Percentiles rank a stretch among this genome's conserved stretches.
Conservation (phyloP, 1,140 invertebrate species). For the Euura saliciscinereae region DNA sequence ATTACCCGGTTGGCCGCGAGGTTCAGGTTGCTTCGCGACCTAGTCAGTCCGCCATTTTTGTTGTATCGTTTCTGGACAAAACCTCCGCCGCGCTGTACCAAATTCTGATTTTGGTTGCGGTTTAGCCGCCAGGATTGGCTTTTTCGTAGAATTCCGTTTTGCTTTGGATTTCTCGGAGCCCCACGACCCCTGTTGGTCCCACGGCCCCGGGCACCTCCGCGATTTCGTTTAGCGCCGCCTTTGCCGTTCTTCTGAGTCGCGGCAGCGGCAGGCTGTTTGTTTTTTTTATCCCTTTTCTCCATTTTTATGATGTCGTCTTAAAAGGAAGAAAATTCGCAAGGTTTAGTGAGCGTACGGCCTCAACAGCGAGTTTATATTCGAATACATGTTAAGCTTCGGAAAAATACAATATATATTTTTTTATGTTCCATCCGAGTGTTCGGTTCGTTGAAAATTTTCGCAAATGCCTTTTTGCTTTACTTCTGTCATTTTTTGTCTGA, state of each 20-base stretch:
- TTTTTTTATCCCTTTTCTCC: constrained; percentile 57
- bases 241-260: constrained; percentile 31
- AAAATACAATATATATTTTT: too few species aligned
- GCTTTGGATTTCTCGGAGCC: constrained; percentile 5
- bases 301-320: constrained; percentile 62
- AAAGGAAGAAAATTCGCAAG: constrained; percentile 53
- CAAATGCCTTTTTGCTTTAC: too few species aligned
- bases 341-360: constrained; percentile 47
- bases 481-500: too few species aligned
- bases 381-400: too few species aligned
- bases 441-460: too few species aligned
- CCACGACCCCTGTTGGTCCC: constrained; percentile 16
- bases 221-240: constrained; percentile 26
- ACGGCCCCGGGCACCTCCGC: constrained; percentile 16
- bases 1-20: constrained; percentile 33
- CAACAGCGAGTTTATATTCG: constrained; percentile 30
- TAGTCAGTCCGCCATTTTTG: constrained; percentile 32
- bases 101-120: constrained; percentile 18
- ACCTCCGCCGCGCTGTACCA: constrained; percentile 21
- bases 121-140: constrained; percentile 20
- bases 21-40: constrained; percentile 40
- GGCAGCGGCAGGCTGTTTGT: constrained; percentile 36
- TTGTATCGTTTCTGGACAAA: constrained; percentile 49
- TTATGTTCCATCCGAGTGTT: too few species aligned
- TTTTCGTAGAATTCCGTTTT: constrained; percentile 19